Conservation (phyloP, 2,113 vertebrate species). For the Eleginops maclovinus region DNA sequence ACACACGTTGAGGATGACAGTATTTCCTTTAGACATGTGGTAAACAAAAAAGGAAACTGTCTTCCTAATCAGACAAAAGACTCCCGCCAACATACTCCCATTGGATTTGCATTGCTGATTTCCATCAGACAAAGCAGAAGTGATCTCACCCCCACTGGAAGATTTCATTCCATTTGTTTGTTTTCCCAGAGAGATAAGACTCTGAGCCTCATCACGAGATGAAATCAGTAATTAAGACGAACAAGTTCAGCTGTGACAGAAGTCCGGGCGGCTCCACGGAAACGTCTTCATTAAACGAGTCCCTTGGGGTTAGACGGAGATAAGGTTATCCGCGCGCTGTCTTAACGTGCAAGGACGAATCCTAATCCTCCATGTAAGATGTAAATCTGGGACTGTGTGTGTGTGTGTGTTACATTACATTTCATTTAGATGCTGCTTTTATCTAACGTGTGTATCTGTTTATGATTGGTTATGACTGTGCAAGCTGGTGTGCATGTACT, state of each 20-base stretch:
- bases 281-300: constrained; percentile 40
- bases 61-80: background rate
- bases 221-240: constrained; percentile 54
- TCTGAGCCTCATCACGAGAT: constrained; percentile 15
- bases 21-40: background rate
- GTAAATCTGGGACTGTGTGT: constrained; percentile 8
- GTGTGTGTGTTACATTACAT: background rate
- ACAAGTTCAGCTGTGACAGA: constrained; percentile 28
- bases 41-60: background rate
- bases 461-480: background rate
- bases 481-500: background rate
- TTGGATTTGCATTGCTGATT: constrained; percentile 24
- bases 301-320: constrained; percentile 41
- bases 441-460: background rate
- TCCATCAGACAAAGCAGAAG: background rate
- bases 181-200: constrained; percentile 37
- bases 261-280: constrained; percentile 19
- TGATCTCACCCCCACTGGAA: constrained; percentile 2
- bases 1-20: too few relatives aligned
- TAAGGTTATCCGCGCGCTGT: constrained; percentile 31
- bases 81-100: background rate
- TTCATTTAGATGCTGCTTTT: too few relatives aligned
- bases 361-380: constrained; percentile 52
- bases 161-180: background rate
- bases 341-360: constrained; percentile 13